Evolutionary conservation across 2,113 vertebrate genomes (phyloP).

Genomic region (Suncus etruscus): DNA sequence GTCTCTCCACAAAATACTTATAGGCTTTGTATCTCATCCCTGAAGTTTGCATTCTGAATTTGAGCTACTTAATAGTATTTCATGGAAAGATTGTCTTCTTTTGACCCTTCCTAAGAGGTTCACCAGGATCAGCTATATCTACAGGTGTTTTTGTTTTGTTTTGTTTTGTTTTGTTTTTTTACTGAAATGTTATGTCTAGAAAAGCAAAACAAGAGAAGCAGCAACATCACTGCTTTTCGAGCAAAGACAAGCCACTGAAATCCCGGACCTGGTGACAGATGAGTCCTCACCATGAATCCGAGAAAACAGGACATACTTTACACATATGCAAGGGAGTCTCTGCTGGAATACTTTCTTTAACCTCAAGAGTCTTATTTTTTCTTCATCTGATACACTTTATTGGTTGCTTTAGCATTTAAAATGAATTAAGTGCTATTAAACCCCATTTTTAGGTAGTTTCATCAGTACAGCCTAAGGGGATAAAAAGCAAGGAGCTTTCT

Average conservation of each 20-base stretch:
- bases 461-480: slow-evolving; percentile 81
- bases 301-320: neutral
- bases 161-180: too few relatives aligned
- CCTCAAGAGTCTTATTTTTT: slow-evolving; percentile 72
- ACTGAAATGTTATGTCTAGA: neutral
- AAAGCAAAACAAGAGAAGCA: neutral
- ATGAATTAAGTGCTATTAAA: slow-evolving; percentile 83
- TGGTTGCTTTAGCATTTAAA: slow-evolving; percentile 82
- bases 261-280: neutral
- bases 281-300: neutral
- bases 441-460: slow-evolving; percentile 82
- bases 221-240: neutral
- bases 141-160: neutral
- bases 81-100: slow-evolving; percentile 40
- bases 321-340: slow-evolving; percentile 16
- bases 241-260: neutral
- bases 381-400: slow-evolving; percentile 69
- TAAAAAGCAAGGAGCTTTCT: slow-evolving; percentile 83
- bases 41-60: slow-evolving; percentile 83
- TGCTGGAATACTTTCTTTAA: slow-evolving; percentile 66
- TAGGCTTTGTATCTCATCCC: slow-evolving; percentile 85
- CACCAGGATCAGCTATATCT: neutral
- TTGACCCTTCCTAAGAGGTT: neutral
- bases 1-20: slow-evolving; percentile 86
- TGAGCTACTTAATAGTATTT: slow-evolving; percentile 82